Percentiles rank a stretch among this genome's conserved stretches.
Conservation (phyloP, 1,140 invertebrate species). For the Drosophila erecta region DNA sequence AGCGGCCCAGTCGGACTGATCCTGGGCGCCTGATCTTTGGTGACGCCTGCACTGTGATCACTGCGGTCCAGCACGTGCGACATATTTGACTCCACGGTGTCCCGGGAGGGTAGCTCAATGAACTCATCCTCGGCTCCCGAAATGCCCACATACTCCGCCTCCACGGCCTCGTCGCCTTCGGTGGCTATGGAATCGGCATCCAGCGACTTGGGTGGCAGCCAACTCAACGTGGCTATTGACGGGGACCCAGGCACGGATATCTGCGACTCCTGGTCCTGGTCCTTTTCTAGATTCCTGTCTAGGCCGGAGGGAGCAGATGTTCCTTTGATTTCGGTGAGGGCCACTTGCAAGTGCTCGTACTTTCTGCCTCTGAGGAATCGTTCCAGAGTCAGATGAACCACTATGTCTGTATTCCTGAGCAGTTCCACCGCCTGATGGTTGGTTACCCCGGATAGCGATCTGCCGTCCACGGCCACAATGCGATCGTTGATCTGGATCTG, state of each 20-base stretch:
- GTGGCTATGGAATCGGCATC: conserved; percentile 86
- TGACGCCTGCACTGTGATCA: conserved; percentile 63
- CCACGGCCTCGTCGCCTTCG: conserved; percentile 74
- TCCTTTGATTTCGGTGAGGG: conserved; percentile 88
- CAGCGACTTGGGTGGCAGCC: conserved; percentile 87
- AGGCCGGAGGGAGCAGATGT: conserved; percentile 20
- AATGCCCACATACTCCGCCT: conserved; percentile 54
- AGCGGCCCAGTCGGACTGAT: conserved; percentile 31
- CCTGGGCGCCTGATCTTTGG: conserved; percentile 19
- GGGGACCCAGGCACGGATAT: conserved; percentile 87
- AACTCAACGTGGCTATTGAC: conserved; percentile 90
- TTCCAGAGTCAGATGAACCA: conserved; percentile 92
- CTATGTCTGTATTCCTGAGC: conserved; percentile 92
- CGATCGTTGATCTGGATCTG: conserved; percentile 96
- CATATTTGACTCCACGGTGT: conserved; percentile 87
- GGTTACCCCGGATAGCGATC: conserved; percentile 91
- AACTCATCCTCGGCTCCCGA: conserved; percentile 85
- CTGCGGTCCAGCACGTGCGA: conserved; percentile 83
- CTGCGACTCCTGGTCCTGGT: conserved; percentile 86
- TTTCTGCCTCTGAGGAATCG: conserved; percentile 94
- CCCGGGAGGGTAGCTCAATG: conserved; percentile 88
- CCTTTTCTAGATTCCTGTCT: conserved; percentile 40
- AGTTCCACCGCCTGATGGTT: conserved; percentile 96
- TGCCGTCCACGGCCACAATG: conserved; percentile 94
- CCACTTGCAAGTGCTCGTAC: conserved; percentile 94